A percentile compares a stretch with the other conserved stretches of the same genome.
Evolutionary conservation across 2,113 vertebrate species (phyloP).

Genomic region (Ardeotis arabs): DNA sequence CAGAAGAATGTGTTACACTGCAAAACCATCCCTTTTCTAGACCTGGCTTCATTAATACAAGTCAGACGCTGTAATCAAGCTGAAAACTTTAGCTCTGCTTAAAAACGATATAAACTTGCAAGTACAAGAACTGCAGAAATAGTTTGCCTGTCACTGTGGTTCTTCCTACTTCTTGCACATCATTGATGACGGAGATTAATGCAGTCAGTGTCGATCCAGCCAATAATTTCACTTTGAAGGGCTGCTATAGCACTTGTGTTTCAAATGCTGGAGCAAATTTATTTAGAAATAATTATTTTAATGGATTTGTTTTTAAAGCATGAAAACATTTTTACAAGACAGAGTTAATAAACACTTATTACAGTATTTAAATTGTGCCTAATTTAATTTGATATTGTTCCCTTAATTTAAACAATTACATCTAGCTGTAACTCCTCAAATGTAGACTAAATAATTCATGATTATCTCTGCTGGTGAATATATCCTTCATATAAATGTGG

Average conservation of each 20-base stretch:
- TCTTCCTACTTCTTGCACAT: background rate
- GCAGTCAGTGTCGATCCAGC: background rate
- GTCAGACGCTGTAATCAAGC: background rate
- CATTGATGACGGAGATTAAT: background rate
- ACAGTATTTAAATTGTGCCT: constrained; percentile 20
- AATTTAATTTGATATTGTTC: constrained; percentile 52
- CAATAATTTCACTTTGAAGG: background rate
- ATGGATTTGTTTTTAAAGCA: constrained; percentile 14
- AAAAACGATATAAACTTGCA: background rate
- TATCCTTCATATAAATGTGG: constrained; percentile 50
- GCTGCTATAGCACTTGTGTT: background rate
- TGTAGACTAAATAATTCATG: constrained; percentile 55
- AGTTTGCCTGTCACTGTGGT: background rate
- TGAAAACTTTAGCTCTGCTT: constrained; percentile 10
- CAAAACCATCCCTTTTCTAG: background rate
- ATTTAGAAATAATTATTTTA: constrained; percentile 49
- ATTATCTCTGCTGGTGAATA: constrained; percentile 62
- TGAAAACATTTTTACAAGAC: constrained; percentile 44
- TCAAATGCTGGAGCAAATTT: background rate
- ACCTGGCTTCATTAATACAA: constrained; percentile 27
- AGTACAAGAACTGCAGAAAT: background rate
- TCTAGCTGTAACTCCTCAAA: constrained; percentile 35
- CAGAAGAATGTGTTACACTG: background rate
- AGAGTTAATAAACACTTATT: constrained; percentile 49
- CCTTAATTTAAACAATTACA: constrained; percentile 50